These are phyloP conservation scores for Himalopsyche japonica DNA, from an alignment of 2,888 invertebrate species.

Conservation along the genomic window DNA sequence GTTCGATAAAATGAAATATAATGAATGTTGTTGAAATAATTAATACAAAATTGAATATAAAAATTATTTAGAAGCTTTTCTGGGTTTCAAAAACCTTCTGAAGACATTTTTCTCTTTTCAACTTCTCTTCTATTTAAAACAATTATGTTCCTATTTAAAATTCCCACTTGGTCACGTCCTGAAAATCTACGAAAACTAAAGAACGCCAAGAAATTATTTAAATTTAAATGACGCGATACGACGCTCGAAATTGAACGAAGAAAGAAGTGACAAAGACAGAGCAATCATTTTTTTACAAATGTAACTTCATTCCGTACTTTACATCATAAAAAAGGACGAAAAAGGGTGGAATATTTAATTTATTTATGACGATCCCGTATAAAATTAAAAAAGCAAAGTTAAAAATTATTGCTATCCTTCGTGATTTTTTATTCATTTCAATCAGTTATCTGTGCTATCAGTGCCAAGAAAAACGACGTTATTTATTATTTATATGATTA, in stretches of 20 bases:
- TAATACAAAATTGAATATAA: background rate
- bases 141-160: constrained; percentile 14
- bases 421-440: background rate
- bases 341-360: background rate
- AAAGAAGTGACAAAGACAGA: constrained; percentile 11
- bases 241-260: constrained; percentile 11
- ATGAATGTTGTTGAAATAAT: background rate
- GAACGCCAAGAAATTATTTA: constrained; percentile 19
- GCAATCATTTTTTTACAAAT: background rate
- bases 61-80: background rate
- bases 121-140: constrained; percentile 7
- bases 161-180: constrained; percentile 23
- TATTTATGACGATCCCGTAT: background rate
- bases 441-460: background rate
- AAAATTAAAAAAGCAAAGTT: background rate
- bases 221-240: background rate
- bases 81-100: background rate
- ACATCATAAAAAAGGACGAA: background rate
- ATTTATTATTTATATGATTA: no score
- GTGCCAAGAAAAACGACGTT: no score
- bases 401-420: background rate
- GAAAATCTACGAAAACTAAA: constrained; percentile 8
- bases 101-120: background rate
- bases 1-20: no score
- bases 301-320: background rate